phyloP scores from a whole-genome alignment of 2,888 invertebrate genomes.

The Drosophila tanythrix region DNA sequence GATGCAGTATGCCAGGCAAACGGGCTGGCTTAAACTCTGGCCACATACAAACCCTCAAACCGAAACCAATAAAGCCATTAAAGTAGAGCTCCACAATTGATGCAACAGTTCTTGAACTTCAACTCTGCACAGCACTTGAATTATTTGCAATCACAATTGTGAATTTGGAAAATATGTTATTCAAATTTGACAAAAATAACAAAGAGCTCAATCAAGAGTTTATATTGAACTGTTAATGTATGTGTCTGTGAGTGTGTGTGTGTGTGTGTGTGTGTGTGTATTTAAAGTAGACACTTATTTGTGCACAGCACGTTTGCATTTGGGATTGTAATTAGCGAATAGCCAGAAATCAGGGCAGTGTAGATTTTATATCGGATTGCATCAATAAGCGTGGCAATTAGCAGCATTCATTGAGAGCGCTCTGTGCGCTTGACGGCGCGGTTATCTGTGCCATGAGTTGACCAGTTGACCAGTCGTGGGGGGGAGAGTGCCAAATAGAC shows the following conservation, averaged over 20 bases:
- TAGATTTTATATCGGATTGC: constrained; percentile 42
- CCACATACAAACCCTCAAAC: not conserved
- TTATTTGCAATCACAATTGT: not conserved
- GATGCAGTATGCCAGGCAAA: not conserved
- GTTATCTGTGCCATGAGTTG: constrained; percentile 28
- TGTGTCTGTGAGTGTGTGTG: not conserved
- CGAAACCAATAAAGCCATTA: not conserved
- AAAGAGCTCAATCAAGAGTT: not conserved
- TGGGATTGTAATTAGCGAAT: constrained; percentile 52
- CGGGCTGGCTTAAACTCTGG: not conserved
- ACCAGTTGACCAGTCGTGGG: not conserved
- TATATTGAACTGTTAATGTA: too few relatives aligned
- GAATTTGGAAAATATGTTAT: not conserved
- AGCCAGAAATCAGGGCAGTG: constrained; percentile 34
- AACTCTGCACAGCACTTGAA: not conserved
- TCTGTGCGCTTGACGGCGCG: too few relatives aligned
- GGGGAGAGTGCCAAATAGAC: not conserved
- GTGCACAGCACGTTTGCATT: constrained; percentile 21
- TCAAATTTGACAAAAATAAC: not conserved
- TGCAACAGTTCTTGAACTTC: not conserved
- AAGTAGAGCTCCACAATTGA: not conserved
- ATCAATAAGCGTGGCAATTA: constrained; percentile 59
- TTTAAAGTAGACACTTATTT: constrained; percentile 1
- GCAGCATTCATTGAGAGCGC: constrained; percentile 28
- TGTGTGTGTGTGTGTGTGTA: not conserved